phyloP scores from a whole-genome alignment of 1,140 invertebrate genomes.

The Tetramorium parvispinum region DNA sequence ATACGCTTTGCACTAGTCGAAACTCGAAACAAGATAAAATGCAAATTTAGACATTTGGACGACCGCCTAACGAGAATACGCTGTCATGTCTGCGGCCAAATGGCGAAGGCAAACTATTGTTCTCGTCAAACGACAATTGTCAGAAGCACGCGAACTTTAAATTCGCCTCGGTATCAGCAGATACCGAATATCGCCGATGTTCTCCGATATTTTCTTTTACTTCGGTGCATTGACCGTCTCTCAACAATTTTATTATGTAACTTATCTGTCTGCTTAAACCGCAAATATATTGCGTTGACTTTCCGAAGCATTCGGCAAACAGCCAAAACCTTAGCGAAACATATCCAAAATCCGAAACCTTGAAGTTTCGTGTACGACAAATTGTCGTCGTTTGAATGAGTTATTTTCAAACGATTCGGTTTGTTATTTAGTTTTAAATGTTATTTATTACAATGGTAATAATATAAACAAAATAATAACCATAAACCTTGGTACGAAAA shows the following conservation, averaged over 20 bases:
- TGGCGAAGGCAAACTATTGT: background rate
- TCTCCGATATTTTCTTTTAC: background rate
- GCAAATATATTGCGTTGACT: background rate
- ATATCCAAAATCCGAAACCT: background rate
- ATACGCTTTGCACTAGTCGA: background rate
- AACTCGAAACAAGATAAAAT: constrained; percentile 10
- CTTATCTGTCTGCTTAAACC: background rate
- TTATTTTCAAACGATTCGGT: background rate
- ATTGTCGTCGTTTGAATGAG: background rate
- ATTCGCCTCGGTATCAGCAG: background rate
- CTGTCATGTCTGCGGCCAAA: background rate
- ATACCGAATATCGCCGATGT: background rate
- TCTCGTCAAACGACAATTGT: constrained; percentile 1
- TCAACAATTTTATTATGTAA: constrained; percentile 20
- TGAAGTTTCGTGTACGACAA: background rate
- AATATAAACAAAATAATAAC: background rate
- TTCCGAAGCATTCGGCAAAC: background rate
- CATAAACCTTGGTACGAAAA: background rate
- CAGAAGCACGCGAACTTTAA: constrained; percentile 22
- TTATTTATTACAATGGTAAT: background rate
- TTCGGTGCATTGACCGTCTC: background rate
- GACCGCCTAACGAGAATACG: constrained; percentile 8
- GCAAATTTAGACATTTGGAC: constrained; percentile 46
- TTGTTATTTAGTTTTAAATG: background rate
- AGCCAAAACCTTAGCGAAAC: constrained; percentile 6